These are phyloP conservation scores for Betta splendens DNA, from an alignment of 2,797 vertebrate species.

Conservation along the genomic window DNA sequence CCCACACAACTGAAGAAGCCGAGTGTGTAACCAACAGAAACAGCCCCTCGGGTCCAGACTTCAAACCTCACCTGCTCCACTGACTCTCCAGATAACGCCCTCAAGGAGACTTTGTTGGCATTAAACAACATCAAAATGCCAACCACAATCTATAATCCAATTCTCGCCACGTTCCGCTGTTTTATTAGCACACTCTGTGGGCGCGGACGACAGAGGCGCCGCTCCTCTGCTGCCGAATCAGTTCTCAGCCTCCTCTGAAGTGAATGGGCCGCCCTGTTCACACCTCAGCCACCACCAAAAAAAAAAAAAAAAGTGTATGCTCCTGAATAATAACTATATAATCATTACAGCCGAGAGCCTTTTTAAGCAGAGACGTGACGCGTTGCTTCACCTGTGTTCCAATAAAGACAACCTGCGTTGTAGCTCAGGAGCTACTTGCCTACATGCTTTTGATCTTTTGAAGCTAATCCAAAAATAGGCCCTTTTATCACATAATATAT, in stretches of 20 bases:
- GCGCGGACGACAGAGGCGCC: constrained; percentile 56
- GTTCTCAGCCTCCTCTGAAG: constrained; percentile 64
- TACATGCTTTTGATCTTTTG: constrained; percentile 57
- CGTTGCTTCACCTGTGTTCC: constrained; percentile 37
- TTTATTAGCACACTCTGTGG: constrained; percentile 68
- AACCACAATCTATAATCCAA: constrained; percentile 67
- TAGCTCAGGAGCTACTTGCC: constrained; percentile 34
- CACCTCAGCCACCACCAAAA: constrained; percentile 47
- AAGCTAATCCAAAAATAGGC: constrained; percentile 47
- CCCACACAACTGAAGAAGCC: constrained; percentile 9
- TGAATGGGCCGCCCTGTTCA: too few species aligned
- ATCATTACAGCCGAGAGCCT: not conserved
- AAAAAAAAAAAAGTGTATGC: too few species aligned
- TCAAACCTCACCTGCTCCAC: constrained; percentile 47
- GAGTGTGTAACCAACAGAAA: constrained; percentile 31
- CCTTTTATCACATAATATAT: constrained; percentile 51
- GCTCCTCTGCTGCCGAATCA: constrained; percentile 68
- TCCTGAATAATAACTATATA: constrained; percentile 15
- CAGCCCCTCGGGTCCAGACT: constrained; percentile 30
- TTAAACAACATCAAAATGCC: constrained; percentile 68
- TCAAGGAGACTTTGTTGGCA: constrained; percentile 66
- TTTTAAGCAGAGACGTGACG: constrained; percentile 3
- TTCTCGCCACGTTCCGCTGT: constrained; percentile 44
- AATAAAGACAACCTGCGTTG: constrained; percentile 40
- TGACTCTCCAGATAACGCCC: constrained; percentile 48